Conservation (phyloP, 2,113 vertebrate species). For the Hirundichthys speculiger region DNA sequence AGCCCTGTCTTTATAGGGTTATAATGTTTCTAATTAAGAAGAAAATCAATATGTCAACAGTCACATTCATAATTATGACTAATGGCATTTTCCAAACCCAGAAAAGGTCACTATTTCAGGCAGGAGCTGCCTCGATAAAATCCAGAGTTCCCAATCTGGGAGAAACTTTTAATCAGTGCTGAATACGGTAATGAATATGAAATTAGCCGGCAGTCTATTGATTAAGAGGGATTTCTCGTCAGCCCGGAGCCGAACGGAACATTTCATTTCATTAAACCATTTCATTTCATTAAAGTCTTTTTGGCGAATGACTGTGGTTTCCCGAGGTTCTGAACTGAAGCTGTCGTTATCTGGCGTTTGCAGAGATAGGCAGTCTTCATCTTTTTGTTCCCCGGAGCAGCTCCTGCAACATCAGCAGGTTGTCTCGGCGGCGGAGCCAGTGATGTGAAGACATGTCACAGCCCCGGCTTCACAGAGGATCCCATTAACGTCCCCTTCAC, state of each 20-base stretch:
- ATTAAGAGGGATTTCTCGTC: conserved; percentile 34
- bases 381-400: conserved; percentile 14
- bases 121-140: conserved; percentile 23
- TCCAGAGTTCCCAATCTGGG: conserved; percentile 29
- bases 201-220: conserved; percentile 47
- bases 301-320: conserved; percentile 7
- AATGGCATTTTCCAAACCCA: conserved; percentile 31
- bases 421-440: background rate
- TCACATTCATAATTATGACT: conserved; percentile 45
- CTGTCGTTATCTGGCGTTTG: background rate
- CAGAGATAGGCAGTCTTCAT: background rate
- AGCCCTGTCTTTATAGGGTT: conserved; percentile 18
- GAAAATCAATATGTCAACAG: conserved; percentile 40
- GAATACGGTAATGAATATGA: conserved; percentile 47
- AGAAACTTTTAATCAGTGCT: conserved; percentile 53
- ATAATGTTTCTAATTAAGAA: conserved; percentile 44
- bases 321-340: background rate
- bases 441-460: conserved; percentile 7
- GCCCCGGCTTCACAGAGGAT: background rate
- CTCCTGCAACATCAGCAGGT: conserved; percentile 22
- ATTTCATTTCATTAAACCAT: conserved; percentile 41
- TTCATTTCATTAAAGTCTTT: background rate
- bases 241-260: conserved; percentile 34
- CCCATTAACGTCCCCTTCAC: background rate
- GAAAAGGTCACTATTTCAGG: conserved; percentile 21